A percentile compares a stretch with the other conserved stretches of the same genome.
Conservation (phyloP, 2,888 invertebrate species). For the Tinea semifulvella region DNA sequence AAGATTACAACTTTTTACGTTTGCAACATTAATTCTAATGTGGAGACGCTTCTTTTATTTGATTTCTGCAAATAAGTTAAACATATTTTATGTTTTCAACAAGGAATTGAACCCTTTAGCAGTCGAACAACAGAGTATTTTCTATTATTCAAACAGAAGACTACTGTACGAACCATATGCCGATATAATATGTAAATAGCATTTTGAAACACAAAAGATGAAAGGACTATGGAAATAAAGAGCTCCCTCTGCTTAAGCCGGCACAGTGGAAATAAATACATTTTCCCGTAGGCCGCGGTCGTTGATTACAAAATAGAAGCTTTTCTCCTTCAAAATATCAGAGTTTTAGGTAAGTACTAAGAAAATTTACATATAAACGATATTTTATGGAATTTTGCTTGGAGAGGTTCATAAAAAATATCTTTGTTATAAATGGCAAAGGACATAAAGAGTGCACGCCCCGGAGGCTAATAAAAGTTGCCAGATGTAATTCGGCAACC, state of each 20-base stretch:
- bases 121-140: background rate
- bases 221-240: conserved; percentile 3
- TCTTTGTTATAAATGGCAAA: conserved; percentile 33
- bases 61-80: too few species aligned
- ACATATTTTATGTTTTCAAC: too few species aligned
- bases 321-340: conserved; percentile 13
- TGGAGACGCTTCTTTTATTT: too few species aligned
- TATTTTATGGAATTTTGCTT: conserved; percentile 30
- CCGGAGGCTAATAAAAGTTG: conserved; percentile 38
- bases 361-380: conserved; percentile 26
- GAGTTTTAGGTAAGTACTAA: conserved; percentile 14
- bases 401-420: conserved; percentile 37
- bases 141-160: conserved; percentile 1
- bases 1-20: too few species aligned
- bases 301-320: conserved; percentile 14
- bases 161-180: background rate
- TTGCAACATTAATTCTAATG: too few species aligned
- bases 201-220: conserved; percentile 1
- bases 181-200: background rate
- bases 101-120: too few species aligned
- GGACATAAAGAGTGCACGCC: conserved; percentile 30
- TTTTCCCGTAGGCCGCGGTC: conserved; percentile 9
- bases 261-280: background rate
- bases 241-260: conserved; percentile 6
- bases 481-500: conserved; percentile 23